These are phyloP conservation scores for Drosophila merina DNA, from an alignment of 2,888 invertebrate genomes.

Conservation along the genomic window DNA sequence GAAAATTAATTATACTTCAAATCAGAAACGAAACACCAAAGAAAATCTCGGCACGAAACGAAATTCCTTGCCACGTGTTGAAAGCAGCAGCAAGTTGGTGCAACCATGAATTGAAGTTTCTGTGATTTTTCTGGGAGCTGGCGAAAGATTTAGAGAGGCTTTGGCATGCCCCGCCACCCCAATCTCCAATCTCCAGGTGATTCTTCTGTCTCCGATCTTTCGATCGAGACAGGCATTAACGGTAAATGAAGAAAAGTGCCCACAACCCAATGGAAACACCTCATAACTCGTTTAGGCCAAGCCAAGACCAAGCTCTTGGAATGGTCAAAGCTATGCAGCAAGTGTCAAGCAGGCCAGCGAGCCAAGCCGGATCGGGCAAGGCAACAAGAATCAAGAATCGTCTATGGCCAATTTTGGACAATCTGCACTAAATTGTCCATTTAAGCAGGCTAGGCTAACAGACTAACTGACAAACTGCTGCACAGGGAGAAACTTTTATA, in stretches of 20 bases:
- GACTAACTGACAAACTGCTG: constrained; percentile 2
- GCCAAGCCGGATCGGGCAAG: constrained; percentile 34
- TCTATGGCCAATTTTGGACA: constrained; percentile 67
- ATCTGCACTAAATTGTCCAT: constrained; percentile 77
- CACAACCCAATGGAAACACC: constrained; percentile 33
- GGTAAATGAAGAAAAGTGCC: constrained; percentile 64
- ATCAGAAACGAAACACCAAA: constrained; percentile 51
- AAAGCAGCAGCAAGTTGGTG: constrained; percentile 42
- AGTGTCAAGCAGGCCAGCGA: constrained; percentile 46
- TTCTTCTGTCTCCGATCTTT: constrained; percentile 4
- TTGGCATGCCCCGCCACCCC: neutral
- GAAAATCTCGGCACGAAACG: constrained; percentile 52
- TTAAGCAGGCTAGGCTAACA: constrained; percentile 51
- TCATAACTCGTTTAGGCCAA: constrained; percentile 55
- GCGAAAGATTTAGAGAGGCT: neutral
- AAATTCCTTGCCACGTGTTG: constrained; percentile 49
- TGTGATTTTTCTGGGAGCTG: neutral
- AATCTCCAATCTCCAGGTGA: neutral
- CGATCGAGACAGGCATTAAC: constrained; percentile 35
- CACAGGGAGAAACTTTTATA: neutral
- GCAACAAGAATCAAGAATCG: constrained; percentile 58
- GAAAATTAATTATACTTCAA: constrained; percentile 67
- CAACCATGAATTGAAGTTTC: constrained; percentile 21
- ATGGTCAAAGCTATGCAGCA: constrained; percentile 69
- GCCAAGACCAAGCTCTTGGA: constrained; percentile 51